Evolutionary conservation across 2,888 invertebrate genomes (phyloP).

Genomic region (Chrysolina oricalcia): DNA sequence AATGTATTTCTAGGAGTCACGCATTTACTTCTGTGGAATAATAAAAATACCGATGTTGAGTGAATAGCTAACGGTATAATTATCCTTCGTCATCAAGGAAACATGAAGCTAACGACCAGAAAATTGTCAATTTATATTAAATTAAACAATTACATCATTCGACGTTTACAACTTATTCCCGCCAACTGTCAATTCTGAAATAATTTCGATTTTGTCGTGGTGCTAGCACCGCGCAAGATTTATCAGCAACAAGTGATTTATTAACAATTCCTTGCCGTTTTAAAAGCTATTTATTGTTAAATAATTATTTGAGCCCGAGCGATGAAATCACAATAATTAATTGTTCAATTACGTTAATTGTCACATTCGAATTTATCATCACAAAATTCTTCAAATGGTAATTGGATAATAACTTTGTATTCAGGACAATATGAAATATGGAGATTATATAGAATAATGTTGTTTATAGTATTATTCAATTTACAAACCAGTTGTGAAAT

Average conservation of each 20-base stretch:
- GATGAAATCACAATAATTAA: constrained; percentile 23
- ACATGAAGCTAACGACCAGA: neutral
- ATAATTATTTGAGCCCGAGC: neutral
- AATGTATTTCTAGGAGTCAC: too few relatives aligned
- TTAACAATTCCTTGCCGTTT: neutral
- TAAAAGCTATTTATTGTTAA: neutral
- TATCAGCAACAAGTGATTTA: neutral
- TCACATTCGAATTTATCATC: constrained; percentile 25
- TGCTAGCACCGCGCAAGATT: neutral
- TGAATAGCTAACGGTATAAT: neutral
- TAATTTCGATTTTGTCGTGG: neutral
- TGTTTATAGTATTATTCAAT: neutral
- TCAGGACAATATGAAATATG: neutral
- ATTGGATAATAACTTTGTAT: constrained; percentile 5
- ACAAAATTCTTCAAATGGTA: neutral
- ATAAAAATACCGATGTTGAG: neutral
- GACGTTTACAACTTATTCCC: neutral
- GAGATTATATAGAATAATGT: neutral
- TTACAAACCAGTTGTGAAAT: too few relatives aligned
- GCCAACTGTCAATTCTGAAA: neutral
- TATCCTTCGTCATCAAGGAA: constrained; percentile 1
- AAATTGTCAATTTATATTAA: neutral
- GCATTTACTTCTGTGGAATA: too few relatives aligned
- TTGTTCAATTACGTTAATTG: constrained; percentile 29
- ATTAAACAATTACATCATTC: neutral